phyloP scores from a whole-genome alignment of 1,140 invertebrate species.

The Drosophila lacertosa region DNA sequence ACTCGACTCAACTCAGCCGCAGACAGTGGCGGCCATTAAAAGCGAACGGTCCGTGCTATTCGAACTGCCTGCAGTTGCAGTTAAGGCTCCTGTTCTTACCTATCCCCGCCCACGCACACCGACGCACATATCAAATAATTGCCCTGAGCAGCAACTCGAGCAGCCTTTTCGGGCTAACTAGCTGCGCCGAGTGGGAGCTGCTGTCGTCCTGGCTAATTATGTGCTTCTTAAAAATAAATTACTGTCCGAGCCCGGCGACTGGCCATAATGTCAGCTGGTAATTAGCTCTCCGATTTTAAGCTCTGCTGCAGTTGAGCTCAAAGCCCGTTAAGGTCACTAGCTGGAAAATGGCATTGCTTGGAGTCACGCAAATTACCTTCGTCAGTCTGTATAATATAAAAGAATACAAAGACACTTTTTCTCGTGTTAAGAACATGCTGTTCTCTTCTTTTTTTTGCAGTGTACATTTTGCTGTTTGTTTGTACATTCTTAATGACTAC shows the following conservation, averaged over 20 bases:
- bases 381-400: too few relatives aligned
- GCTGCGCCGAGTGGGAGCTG: not conserved
- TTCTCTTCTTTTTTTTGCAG: too few relatives aligned
- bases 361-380: not conserved
- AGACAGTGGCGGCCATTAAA: constrained; percentile 41
- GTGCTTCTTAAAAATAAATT: constrained; percentile 70
- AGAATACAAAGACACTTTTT: too few relatives aligned
- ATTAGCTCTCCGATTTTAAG: constrained; percentile 12
- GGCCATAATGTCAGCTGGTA: constrained; percentile 22
- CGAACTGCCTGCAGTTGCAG: constrained; percentile 42
- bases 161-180: constrained; percentile 1
- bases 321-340: constrained; percentile 42
- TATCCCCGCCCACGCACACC: not conserved
- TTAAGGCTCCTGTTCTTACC: constrained; percentile 1
- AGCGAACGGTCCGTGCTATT: constrained; percentile 46
- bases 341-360: not conserved
- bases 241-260: constrained; percentile 28
- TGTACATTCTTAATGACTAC: too few relatives aligned
- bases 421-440: too few relatives aligned
- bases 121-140: constrained; percentile 28
- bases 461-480: too few relatives aligned
- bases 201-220: constrained; percentile 56
- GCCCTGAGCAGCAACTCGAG: constrained; percentile 1
- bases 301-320: constrained; percentile 25
- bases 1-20: constrained; percentile 26